Evolutionary conservation across 2,113 vertebrate genomes (phyloP).

Genomic region (Aegithalos caudatus): DNA sequence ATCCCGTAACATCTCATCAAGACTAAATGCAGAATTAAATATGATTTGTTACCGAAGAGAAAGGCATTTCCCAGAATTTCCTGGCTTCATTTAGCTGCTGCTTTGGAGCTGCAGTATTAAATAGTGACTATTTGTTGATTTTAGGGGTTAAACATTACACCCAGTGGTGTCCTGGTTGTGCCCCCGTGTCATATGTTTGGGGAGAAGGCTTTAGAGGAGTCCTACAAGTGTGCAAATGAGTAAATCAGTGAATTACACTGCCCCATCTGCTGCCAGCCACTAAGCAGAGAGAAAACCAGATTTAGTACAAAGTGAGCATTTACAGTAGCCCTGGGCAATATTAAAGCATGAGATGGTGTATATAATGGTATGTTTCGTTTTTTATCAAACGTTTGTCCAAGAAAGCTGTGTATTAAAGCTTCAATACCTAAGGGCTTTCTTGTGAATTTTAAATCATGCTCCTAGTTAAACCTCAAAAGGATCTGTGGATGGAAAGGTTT

Average conservation of each 20-base stretch:
- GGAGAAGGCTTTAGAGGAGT: background rate
- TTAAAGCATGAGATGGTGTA: constrained; percentile 73
- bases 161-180: background rate
- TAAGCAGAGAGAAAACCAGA: constrained; percentile 67
- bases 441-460: constrained; percentile 84
- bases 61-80: background rate
- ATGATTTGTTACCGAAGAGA: background rate
- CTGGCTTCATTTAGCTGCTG: background rate
- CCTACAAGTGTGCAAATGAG: constrained; percentile 14
- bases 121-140: background rate
- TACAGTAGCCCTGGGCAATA: constrained; percentile 83
- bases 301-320: constrained; percentile 84
- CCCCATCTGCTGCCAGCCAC: constrained; percentile 63
- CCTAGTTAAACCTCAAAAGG: constrained; percentile 84
- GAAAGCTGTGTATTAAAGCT: constrained; percentile 83
- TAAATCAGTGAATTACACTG: constrained; percentile 30
- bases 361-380: constrained; percentile 77
- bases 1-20: background rate
- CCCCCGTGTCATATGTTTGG: constrained; percentile 10
- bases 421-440: constrained; percentile 81
- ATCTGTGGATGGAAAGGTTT: constrained; percentile 77
- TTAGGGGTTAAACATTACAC: background rate
- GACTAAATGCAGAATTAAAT: background rate
- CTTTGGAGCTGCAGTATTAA: background rate
- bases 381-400: constrained; percentile 84